These are phyloP conservation scores for Alouatta palliata DNA, from an alignment of 2,113 vertebrate genomes.

Conservation along the genomic window DNA sequence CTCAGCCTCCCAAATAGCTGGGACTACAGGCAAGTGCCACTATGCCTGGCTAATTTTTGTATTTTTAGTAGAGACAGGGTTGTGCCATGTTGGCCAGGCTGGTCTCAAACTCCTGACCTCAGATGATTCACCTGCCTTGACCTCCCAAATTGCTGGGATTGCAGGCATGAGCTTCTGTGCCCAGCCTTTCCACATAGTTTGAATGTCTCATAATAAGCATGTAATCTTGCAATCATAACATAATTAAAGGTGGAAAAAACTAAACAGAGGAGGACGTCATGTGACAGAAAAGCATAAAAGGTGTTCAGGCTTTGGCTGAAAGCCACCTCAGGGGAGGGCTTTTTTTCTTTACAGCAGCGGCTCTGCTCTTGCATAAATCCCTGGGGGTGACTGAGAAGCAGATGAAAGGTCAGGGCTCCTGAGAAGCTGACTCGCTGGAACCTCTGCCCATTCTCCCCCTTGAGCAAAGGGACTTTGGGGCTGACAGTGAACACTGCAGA, in stretches of 20 bases:
- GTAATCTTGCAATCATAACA: conserved; percentile 36
- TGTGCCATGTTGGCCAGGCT: too few relatives aligned
- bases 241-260: conserved; percentile 47
- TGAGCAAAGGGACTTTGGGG: not conserved
- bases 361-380: not conserved
- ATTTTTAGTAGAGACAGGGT: too few relatives aligned
- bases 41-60: too few relatives aligned
- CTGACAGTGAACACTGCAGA: not conserved
- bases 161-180: too few relatives aligned
- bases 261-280: not conserved
- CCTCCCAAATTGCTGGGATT: too few relatives aligned
- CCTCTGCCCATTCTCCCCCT: not conserved
- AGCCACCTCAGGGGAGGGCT: not conserved
- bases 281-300: conserved; percentile 13
- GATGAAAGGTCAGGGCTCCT: not conserved
- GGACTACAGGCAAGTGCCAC: too few relatives aligned
- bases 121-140: too few relatives aligned
- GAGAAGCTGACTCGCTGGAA: not conserved
- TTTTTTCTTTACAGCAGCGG: not conserved
- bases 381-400: not conserved
- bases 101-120: too few relatives aligned
- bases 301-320: not conserved
- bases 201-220: not conserved
- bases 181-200: not conserved
- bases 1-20: too few relatives aligned